Base-by-base conservation (phyloP, 2,113 vertebrate genomes). In the Thryonomys swinderianus region DNA sequence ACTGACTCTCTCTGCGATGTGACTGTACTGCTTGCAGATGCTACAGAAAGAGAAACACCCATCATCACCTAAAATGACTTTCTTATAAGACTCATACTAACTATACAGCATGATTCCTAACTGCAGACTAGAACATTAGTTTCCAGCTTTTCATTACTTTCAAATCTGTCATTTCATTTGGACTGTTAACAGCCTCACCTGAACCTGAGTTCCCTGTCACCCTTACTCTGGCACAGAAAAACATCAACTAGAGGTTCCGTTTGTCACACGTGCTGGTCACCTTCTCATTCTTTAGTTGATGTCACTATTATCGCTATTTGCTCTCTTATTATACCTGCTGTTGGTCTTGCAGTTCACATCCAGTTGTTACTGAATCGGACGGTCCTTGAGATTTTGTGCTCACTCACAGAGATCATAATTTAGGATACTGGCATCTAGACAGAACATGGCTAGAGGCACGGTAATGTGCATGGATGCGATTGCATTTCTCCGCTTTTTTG, bases 371-470 rank as follows among this genome's bases (percentile, higher is more conserved):
- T 96, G 98, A 96, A 99, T 96, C 88, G 99, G 95, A 42, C 69
- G 98, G 23, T 99, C 98, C 95, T 98, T 99, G 69, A 99, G 98
- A 89, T 92, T 98, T 76, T 99, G 96, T 2, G 98, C 98, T 51
- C 98, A 97, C 82, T 78, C 97, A 96, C 99, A 99, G 92, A 99
- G 98, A 3, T 99, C 98, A 37, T 99, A 97, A 76, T 99, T 99
- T 91, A 99, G 98, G 0, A 93, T 93, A 48, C 97, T 80, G n/a
- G 99, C 96, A 51, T 99, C 97, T 95, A 99, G 98, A 93, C 99
- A 99, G 98, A 99, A 99, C 98, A 99, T 97, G 64, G 99, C 99
- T 94, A 99, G 96, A 7, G 99, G 99, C 81, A 99, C 98, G 0
- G 98, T 99, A 37, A 98, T 62, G 48, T 95, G 98, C 98, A 99